Evolutionary conservation across 2,888 invertebrate species (phyloP).

Genomic region (Punctoribates punctum): DNA sequence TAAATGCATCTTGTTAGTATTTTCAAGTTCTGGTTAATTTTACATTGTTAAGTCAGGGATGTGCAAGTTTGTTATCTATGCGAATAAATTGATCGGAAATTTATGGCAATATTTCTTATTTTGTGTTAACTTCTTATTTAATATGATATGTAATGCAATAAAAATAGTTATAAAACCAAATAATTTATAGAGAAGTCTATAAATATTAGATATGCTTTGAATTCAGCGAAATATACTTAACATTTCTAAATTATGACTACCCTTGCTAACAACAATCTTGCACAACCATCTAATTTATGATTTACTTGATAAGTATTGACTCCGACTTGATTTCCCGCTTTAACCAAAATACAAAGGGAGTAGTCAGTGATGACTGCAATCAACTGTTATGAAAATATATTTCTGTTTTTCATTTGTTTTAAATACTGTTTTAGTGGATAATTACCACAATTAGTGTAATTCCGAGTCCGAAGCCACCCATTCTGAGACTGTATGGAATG

Average conservation of each 20-base stretch:
- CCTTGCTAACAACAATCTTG: too few species aligned
- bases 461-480: constrained; percentile 75
- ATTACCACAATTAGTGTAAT: constrained; percentile 61
- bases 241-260: too few species aligned
- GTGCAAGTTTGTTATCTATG: too few species aligned
- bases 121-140: too few species aligned
- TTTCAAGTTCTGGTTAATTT: too few species aligned
- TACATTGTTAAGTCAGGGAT: too few species aligned
- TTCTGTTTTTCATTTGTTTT: not conserved
- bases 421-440: not conserved
- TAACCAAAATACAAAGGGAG: constrained; percentile 72
- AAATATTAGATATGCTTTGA: too few species aligned
- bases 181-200: too few species aligned
- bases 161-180: too few species aligned
- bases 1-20: too few species aligned
- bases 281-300: not conserved
- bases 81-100: not conserved
- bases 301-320: constrained; percentile 69
- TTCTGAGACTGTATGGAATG: constrained; percentile 74
- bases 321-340: constrained; percentile 69
- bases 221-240: too few species aligned
- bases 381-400: not conserved
- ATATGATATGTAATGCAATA: too few species aligned
- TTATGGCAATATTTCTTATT: not conserved
- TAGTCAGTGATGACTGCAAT: constrained; percentile 76